Evolutionary conservation across 2,113 vertebrate species (phyloP), one percentile per base, ranked within the genome.

Genomic region (Suricata suricatta): DNA sequence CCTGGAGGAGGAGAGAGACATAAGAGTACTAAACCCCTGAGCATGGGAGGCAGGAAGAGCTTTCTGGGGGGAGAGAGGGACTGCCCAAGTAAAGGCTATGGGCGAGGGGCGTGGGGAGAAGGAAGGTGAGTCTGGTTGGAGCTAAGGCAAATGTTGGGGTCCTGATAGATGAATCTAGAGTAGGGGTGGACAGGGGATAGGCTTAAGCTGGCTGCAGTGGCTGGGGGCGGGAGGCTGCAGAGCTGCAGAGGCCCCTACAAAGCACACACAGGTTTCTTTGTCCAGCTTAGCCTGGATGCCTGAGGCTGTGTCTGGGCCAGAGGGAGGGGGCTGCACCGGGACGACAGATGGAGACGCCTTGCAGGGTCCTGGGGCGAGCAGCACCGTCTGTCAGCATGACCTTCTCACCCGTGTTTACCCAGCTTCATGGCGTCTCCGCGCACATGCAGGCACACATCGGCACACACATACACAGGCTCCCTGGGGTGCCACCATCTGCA

Each of bases 341-440:
- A 81, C 15, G 77, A 96, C 98, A 98, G 98, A 98, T 98, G 98
- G 98, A 98, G 96, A 44, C 0, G 92, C 92, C 47, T 72, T 35
- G 41, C 50, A 52, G 95, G 90, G 92, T 97, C 91, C 82, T 9
- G 2, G 88, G 95, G 97, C 50, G 29, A 81, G 95, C 57, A 29
- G 88, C 64, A 57, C 90, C 92, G 84, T 92, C 97, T 98, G 97
- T 95, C 95, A 72, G 85, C 33, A n/a, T 1, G 92, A 97, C 96
- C 96, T 96, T 88, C 88, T 97, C 96, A 97, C 94, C 96, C 90
- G 0, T 72, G 95, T 92, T 97, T 94, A 96, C 69, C 72, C 89
- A 77, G 96, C 89, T 91, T 93, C 79, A 0, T 6, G 50, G 96
- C 4, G 7, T 89, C 82, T 97, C 82, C 29, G 13, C 44, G 94